phyloP scores from a whole-genome alignment of 2,797 vertebrate genomes.

The Gadopsis marmoratus region DNA sequence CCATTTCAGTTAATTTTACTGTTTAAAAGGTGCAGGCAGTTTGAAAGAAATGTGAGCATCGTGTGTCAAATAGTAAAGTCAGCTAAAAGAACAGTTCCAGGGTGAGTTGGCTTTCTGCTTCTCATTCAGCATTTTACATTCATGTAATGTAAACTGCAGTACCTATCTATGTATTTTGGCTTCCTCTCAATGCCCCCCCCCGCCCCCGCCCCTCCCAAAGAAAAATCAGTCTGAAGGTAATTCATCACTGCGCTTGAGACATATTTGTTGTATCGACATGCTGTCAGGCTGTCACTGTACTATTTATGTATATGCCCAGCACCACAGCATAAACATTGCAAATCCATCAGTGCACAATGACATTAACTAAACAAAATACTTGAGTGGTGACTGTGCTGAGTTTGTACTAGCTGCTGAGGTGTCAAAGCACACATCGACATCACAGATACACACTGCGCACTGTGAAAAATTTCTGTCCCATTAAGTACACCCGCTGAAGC shows the following conservation, averaged over 20 bases:
- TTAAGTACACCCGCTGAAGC: slow-evolving; percentile 70
- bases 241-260: not conserved
- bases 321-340: not conserved
- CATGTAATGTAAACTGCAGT: slow-evolving; percentile 1
- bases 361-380: slow-evolving; percentile 24
- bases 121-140: not conserved
- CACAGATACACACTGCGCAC: slow-evolving; percentile 74
- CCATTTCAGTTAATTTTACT: not conserved
- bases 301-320: not conserved
- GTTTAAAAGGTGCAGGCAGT: not conserved
- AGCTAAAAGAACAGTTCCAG: not conserved
- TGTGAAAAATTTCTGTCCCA: slow-evolving; percentile 66
- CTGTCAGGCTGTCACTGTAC: not conserved
- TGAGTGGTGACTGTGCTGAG: slow-evolving; percentile 56
- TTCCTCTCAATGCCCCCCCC: slow-evolving; percentile 19
- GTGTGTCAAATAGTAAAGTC: slow-evolving; percentile 1
- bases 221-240: not conserved
- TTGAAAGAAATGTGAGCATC: not conserved
- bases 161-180: not conserved
- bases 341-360: slow-evolving; percentile 7
- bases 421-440: slow-evolving; percentile 72
- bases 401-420: slow-evolving; percentile 67
- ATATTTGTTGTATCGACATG: not conserved
- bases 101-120: not conserved
- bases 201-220: too few species aligned